Percentiles rank a stretch among this genome's conserved stretches.
phyloP scores from a whole-genome alignment of 1,140 invertebrate genomes.

The Diabrotica undecimpunctata region DNA sequence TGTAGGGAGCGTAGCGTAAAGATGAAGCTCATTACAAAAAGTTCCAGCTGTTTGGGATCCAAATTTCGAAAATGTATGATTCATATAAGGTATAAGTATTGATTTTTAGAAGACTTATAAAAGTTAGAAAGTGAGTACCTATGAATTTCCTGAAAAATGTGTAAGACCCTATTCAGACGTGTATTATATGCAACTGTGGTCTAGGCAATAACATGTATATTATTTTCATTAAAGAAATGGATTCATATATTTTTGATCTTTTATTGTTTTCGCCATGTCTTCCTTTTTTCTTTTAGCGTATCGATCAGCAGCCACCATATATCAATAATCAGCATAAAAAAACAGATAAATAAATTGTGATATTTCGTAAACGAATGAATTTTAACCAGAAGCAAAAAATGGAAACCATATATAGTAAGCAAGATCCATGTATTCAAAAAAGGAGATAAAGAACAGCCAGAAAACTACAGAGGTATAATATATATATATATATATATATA shows the following conservation, averaged over 20 bases:
- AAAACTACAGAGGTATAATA: no score
- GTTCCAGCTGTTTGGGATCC: neutral
- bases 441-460: no score
- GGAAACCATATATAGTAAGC: no score
- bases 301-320: no score
- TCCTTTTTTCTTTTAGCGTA: no score
- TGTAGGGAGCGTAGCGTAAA: constrained; percentile 41
- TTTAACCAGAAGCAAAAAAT: no score
- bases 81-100: constrained; percentile 13
- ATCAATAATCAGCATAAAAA: no score
- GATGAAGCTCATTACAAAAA: neutral
- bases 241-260: constrained; percentile 36
- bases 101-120: constrained; percentile 4
- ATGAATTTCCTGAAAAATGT: constrained; percentile 17
- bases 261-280: no score
- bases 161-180: constrained; percentile 49
- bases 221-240: constrained; percentile 51
- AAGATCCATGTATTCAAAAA: no score
- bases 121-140: neutral
- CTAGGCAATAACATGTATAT: constrained; percentile 51
- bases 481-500: no score
- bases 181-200: constrained; percentile 48
- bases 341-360: no score
- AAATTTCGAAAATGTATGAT: constrained; percentile 22
- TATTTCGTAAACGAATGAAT: no score